Base-by-base conservation (phyloP, 2,113 vertebrate genomes). In the Cromileptes altivelis region DNA sequence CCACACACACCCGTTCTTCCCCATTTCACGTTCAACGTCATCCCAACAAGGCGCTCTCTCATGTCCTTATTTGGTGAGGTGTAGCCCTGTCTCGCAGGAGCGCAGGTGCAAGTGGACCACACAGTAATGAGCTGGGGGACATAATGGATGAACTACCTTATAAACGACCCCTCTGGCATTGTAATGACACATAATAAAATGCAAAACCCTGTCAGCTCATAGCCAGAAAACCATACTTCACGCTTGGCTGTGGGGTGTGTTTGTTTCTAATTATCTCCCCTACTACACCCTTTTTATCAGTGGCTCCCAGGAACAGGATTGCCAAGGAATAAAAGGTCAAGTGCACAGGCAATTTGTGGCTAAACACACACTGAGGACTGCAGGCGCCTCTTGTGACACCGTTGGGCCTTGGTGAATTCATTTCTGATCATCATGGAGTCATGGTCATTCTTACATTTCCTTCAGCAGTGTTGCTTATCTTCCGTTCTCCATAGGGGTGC, bases 61-160 rank as follows among this genome's bases (percentile, higher is more conserved):
- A 78, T 91, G 82, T 76, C 89, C 90, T 85, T 94, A 90, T 92
- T 91, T 89, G 91, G 93, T 67, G 74, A 85, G 69, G 57, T 61
- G 65, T 30, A 60, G 81, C 67, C 76, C 15, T 67, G 53, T 71
- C 13, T 27, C 4, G 27, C 81, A 40, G 84, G 85, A 83, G 87
- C 91, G 86, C 93, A 93, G 92, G 88, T 93, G 92, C 86, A 65
- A 81, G 49, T 83, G 78, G 79, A 69, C 62, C 42, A 3, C 2
- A 13, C 78, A 58, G 3, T 89, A 91, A 92, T 87, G 87, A 92
- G 70, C 78, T 55, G 55, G 52, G 84, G 80, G 82, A 68, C 69
- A 78, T 72, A 85, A 90, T 92, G 47, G 81, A 84, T 65, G 76
- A 65, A 25, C 53, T 17, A 53, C 61, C 47, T 70, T 4, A 18